Conservation (phyloP, 2,888 invertebrate species). For the Nemapogon koenigi region DNA sequence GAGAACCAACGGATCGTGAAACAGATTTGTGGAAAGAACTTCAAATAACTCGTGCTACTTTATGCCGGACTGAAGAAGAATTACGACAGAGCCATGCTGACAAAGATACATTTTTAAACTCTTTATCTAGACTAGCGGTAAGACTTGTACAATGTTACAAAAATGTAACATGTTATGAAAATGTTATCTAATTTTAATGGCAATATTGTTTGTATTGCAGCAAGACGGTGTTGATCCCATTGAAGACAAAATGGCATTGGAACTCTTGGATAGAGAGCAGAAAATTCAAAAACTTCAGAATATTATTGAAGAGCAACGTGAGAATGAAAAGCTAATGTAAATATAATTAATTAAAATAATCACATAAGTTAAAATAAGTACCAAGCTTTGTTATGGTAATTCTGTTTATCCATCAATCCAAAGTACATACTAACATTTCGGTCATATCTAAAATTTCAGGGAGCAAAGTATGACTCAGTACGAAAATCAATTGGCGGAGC, state of each 20-base stretch:
- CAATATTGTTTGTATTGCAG: slow-evolving; percentile 23
- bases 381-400: background rate
- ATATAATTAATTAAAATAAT: slow-evolving; percentile 13
- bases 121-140: slow-evolving; percentile 55
- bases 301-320: slow-evolving; percentile 33
- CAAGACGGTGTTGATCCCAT: slow-evolving; percentile 32
- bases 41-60: slow-evolving; percentile 33
- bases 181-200: background rate
- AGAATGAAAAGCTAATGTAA: slow-evolving; percentile 43
- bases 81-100: slow-evolving; percentile 44
- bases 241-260: slow-evolving; percentile 42
- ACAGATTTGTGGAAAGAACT: slow-evolving; percentile 58
- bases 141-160: slow-evolving; percentile 12
- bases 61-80: slow-evolving; percentile 43
- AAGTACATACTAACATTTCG: background rate
- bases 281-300: slow-evolving; percentile 38
- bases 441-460: slow-evolving; percentile 23
- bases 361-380: too few relatives aligned
- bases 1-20: slow-evolving; percentile 48
- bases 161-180: background rate
- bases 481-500: slow-evolving; percentile 36
- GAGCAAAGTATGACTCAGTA: slow-evolving; percentile 41
- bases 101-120: slow-evolving; percentile 53
- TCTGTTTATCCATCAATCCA: background rate
- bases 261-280: slow-evolving; percentile 41